Conservation (phyloP, 2,888 invertebrate species). For the Ypsolopha sequella region DNA sequence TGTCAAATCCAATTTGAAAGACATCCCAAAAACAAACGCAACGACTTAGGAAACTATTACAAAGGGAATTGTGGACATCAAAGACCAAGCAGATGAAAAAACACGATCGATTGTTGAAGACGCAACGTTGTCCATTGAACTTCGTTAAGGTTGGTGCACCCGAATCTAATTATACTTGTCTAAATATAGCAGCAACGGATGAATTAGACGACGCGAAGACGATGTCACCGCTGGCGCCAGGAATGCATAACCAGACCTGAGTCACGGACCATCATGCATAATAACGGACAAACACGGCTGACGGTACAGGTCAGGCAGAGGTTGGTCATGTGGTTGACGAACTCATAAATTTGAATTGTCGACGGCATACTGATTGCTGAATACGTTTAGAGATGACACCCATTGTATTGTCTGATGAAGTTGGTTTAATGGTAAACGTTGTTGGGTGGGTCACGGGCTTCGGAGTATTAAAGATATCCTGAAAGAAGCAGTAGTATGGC, state of each 20-base stretch:
- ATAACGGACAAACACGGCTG: background rate
- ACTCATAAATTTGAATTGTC: background rate
- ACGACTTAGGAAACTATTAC: too few species aligned
- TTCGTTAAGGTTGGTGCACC: background rate
- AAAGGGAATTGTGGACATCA: background rate
- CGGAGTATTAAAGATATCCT: too few species aligned
- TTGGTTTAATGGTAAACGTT: too few species aligned
- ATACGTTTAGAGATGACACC: too few species aligned
- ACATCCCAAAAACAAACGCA: too few species aligned
- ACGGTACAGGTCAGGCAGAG: background rate
- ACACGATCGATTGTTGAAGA: background rate
- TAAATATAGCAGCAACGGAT: background rate
- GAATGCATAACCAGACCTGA: slow-evolving; percentile 1
- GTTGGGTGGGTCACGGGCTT: too few species aligned
- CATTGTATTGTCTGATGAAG: too few species aligned
- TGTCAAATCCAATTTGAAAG: background rate
- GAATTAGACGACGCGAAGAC: background rate
- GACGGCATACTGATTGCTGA: too few species aligned
- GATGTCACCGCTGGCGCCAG: background rate
- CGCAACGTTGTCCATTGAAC: background rate
- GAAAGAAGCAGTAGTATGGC: too few species aligned
- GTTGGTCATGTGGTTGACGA: background rate
- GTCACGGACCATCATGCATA: background rate
- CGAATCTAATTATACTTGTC: background rate
- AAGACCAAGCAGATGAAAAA: background rate